These are phyloP conservation scores for Malacoraja senta DNA, from an alignment of 2,797 vertebrate species.

Conservation along the genomic window DNA sequence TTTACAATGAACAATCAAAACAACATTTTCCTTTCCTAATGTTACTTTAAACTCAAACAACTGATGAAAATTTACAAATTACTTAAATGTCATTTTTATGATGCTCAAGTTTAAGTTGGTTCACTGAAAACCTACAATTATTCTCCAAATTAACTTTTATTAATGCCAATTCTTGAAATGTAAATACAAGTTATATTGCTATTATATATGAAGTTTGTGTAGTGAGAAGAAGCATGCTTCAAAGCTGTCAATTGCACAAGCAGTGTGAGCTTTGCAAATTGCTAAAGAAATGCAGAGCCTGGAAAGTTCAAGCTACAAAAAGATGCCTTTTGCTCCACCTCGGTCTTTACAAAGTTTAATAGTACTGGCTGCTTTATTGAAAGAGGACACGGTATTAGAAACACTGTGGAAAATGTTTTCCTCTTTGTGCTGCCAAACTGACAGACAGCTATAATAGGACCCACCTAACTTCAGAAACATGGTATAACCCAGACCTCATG, in stretches of 20 bases:
- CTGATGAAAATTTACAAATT: neutral
- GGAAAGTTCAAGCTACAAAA: neutral
- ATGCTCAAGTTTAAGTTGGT: neutral
- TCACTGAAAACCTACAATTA: neutral
- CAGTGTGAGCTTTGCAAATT: neutral
- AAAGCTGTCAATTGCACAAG: neutral
- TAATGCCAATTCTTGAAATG: neutral
- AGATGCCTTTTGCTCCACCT: neutral
- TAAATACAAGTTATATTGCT: neutral
- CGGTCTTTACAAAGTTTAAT: neutral
- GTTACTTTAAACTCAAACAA: neutral
- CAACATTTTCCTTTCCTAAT: neutral
- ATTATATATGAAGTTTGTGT: neutral
- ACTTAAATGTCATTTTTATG: neutral
- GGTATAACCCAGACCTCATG: conserved; percentile 31
- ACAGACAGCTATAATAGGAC: conserved; percentile 26
- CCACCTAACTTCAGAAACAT: conserved; percentile 28
- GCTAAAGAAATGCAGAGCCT: neutral
- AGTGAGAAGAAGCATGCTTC: neutral
- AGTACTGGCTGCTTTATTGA: neutral
- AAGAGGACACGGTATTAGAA: conserved; percentile 7
- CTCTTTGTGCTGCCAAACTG: conserved; percentile 14
- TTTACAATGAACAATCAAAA: neutral
- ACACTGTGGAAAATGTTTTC: conserved; percentile 3
- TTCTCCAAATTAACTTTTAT: neutral